A percentile compares a stretch with the other conserved stretches of the same genome.
These are phyloP conservation scores for Semnopithecus entellus DNA, from an alignment of 2,113 vertebrate species.

Conservation along the genomic window DNA sequence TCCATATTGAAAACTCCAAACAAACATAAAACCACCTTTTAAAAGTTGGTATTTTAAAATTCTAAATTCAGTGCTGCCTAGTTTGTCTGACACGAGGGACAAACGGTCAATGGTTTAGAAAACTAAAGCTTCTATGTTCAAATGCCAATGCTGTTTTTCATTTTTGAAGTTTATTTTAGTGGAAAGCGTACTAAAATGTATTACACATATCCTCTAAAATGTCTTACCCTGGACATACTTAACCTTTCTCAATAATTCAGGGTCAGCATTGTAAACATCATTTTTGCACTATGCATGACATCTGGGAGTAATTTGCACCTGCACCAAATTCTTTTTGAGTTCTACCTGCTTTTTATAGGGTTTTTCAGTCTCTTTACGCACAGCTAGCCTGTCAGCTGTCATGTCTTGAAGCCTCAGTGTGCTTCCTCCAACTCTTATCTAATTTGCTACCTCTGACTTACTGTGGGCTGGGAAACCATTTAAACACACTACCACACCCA, in stretches of 20 bases:
- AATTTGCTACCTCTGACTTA: constrained; percentile 43
- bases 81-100: neutral
- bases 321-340: neutral
- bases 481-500: constrained; percentile 42
- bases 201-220: neutral
- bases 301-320: neutral
- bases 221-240: neutral
- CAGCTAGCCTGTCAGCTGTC: constrained; percentile 29
- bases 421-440: neutral
- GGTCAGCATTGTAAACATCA: neutral
- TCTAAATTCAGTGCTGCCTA: neutral
- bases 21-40: neutral
- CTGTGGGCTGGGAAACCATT: constrained; percentile 24
- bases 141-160: neutral
- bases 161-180: neutral
- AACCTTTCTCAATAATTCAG: neutral
- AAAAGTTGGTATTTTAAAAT: constrained; percentile 34
- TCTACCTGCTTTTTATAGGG: neutral
- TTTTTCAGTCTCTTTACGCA: constrained; percentile 15
- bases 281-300: neutral
- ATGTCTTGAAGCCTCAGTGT: constrained; percentile 26
- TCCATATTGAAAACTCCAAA: neutral
- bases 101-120: neutral
- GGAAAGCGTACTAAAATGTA: neutral
- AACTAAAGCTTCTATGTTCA: neutral